Conservation (phyloP, 2,113 vertebrate species). For the Perca schrenkii region DNA sequence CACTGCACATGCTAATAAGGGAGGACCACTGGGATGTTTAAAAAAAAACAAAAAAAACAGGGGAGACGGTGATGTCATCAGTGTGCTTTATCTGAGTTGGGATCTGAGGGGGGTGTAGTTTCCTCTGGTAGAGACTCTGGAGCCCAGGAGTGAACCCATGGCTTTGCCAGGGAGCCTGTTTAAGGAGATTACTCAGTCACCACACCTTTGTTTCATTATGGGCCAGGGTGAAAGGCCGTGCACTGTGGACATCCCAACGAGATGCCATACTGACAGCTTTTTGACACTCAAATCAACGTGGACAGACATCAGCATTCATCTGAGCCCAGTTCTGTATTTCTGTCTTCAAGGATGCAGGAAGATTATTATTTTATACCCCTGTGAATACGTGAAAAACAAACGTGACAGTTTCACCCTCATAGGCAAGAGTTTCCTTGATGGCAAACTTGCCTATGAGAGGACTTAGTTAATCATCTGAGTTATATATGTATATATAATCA, state of each 20-base stretch:
- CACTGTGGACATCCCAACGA: slow-evolving; percentile 62
- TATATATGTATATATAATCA: no score
- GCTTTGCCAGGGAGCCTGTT: slow-evolving; percentile 73
- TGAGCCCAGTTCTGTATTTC: slow-evolving; percentile 8
- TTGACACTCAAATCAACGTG: slow-evolving; percentile 38
- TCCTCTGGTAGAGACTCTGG: slow-evolving; percentile 64
- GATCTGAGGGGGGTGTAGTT: slow-evolving; percentile 71
- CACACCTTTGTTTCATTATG: slow-evolving; percentile 82
- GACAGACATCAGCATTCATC: slow-evolving; percentile 15
- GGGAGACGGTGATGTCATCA: slow-evolving; percentile 79
- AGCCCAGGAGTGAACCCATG: slow-evolving; percentile 63
- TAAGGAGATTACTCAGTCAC: slow-evolving; percentile 76
- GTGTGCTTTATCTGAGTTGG: slow-evolving; percentile 71
- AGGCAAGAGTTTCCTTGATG: neutral
- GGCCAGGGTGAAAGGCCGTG: slow-evolving; percentile 66
- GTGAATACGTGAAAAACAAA: neutral
- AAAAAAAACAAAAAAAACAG: neutral
- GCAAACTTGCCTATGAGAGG: neutral
- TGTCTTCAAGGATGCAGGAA: neutral
- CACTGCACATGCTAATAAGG: slow-evolving; percentile 81
- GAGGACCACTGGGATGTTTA: slow-evolving; percentile 66
- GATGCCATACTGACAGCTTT: slow-evolving; percentile 57
- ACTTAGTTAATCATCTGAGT: neutral
- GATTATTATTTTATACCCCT: no score
- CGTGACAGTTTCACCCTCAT: neutral